phyloP scores from a whole-genome alignment of 2,888 invertebrate genomes.

The Ophonus ardosiacus region DNA sequence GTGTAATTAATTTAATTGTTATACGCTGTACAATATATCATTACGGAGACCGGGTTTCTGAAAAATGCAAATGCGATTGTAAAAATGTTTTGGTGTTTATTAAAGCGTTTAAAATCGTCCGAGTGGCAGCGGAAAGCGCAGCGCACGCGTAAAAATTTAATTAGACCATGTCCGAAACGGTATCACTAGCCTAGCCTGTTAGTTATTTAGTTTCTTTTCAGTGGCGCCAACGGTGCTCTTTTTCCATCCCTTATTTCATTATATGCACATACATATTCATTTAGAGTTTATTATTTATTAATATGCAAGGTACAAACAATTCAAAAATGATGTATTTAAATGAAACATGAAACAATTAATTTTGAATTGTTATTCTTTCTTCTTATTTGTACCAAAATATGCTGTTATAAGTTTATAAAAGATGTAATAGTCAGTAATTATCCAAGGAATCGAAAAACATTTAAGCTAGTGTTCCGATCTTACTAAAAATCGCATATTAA shows the following conservation, averaged over 20 bases:
- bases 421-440: too few species aligned
- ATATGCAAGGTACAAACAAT: too few species aligned
- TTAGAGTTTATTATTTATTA: too few species aligned
- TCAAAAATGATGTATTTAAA: too few species aligned
- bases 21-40: conserved; percentile 57
- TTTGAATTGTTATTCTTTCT: too few species aligned
- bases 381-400: too few species aligned
- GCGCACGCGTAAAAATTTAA: conserved; percentile 56
- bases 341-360: too few species aligned
- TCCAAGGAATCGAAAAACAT: too few species aligned
- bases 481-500: too few species aligned
- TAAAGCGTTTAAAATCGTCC: conserved; percentile 60
- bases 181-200: conserved; percentile 58
- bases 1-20: conserved; percentile 57
- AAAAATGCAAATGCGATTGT: conserved; percentile 55
- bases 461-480: too few species aligned
- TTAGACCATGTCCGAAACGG: conserved; percentile 63
- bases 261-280: not conserved
- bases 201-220: conserved; percentile 53
- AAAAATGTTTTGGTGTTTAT: conserved; percentile 58
- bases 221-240: not conserved
- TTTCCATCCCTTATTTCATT: not conserved
- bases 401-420: too few species aligned
- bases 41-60: conserved; percentile 50
- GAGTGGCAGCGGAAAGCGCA: conserved; percentile 47